A percentile compares a stretch with the other conserved stretches of the same genome.
Evolutionary conservation across 2,113 vertebrate genomes (phyloP).

Genomic region (Oophaga pumilio): DNA sequence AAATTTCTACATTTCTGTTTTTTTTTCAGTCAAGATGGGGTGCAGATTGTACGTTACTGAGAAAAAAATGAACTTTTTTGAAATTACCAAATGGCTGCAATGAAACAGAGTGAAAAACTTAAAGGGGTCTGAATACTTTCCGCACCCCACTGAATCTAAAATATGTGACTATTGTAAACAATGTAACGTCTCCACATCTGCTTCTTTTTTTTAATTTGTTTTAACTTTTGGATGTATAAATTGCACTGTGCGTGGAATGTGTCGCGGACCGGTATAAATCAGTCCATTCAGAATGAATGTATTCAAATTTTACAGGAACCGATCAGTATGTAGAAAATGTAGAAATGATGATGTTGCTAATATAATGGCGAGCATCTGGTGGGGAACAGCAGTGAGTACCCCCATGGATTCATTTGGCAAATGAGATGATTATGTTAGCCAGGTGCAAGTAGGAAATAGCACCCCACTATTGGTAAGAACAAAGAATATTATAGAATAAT

Average conservation of each 20-base stretch:
- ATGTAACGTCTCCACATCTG: slow-evolving; percentile 20
- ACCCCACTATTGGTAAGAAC: neutral
- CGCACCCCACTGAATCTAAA: too few species aligned
- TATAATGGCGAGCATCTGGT: slow-evolving; percentile 26
- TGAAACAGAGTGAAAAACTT: too few species aligned
- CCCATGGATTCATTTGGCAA: slow-evolving; percentile 20
- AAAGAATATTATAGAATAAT: neutral
- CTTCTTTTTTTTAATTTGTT: slow-evolving; percentile 7
- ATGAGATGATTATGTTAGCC: slow-evolving; percentile 7
- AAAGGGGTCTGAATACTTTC: too few species aligned
- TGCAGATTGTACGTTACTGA: too few species aligned
- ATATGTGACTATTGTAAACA: slow-evolving; percentile 2
- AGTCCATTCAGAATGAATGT: neutral
- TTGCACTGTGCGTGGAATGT: neutral
- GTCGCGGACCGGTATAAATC: neutral
- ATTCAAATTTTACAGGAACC: slow-evolving; percentile 4
- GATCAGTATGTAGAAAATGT: slow-evolving; percentile 35
- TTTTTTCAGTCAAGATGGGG: too few species aligned
- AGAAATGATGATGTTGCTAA: slow-evolving; percentile 3
- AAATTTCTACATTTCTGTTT: too few species aligned
- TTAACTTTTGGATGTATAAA: slow-evolving; percentile 9
- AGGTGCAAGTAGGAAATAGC: slow-evolving; percentile 12
- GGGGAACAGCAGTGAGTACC: slow-evolving; percentile 1
- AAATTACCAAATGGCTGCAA: too few species aligned
- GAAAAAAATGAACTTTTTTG: too few species aligned